Percentiles rank a stretch among this genome's conserved stretches.
Conservation (phyloP, 2,113 vertebrate genomes). For the Vimba vimba region DNA sequence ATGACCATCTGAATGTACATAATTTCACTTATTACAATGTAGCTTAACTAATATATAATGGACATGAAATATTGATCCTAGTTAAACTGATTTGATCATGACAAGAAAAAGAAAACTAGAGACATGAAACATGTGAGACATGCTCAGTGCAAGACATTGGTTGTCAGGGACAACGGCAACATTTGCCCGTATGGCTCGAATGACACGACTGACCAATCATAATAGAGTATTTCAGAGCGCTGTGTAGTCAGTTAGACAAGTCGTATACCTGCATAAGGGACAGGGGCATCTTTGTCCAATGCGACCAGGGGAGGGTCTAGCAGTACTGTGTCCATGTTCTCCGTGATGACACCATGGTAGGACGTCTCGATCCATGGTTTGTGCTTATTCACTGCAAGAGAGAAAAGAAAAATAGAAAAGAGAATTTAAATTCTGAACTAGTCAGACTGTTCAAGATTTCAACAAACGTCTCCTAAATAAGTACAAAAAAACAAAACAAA, state of each 20-base stretch:
- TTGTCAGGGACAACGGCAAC: neutral
- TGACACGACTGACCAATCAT: neutral
- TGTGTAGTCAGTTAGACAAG: neutral
- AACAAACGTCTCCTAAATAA: constrained; percentile 9
- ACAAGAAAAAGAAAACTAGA: neutral
- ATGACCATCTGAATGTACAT: no score
- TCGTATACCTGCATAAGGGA: constrained; percentile 91
- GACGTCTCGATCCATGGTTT: constrained; percentile 99
- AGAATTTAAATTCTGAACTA: neutral
- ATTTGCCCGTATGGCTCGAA: neutral
- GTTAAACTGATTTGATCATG: neutral
- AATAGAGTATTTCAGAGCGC: neutral
- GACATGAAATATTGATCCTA: neutral
- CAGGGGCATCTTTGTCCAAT: constrained; percentile 93
- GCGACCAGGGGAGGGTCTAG: constrained; percentile 96
- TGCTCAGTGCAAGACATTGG: neutral
- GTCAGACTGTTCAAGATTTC: neutral
- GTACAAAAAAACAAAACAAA: neutral
- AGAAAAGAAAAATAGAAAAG: neutral
- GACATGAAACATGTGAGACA: neutral
- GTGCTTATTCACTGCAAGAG: constrained; percentile 91
- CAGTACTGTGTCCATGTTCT: constrained; percentile 94
- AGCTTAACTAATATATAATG: neutral
- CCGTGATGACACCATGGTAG: constrained; percentile 94
- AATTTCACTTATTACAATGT: no score